Base-by-base conservation (phyloP, 2,797 vertebrate species). In the Eremophila alpestris region DNA sequence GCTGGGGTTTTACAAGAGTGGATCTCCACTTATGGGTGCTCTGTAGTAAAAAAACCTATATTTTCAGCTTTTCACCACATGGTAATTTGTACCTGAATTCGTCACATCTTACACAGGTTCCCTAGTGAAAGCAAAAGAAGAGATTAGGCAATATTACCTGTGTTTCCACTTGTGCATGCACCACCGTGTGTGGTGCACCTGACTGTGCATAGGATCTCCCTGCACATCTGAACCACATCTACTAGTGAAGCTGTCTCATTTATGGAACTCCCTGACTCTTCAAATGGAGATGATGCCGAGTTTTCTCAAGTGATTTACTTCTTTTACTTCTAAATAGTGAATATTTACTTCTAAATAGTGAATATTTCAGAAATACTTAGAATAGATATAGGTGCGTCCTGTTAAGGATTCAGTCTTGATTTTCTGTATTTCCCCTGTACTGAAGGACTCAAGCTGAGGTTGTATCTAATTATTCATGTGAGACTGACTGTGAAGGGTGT, bases 401-500 rank as follows among this genome's bases (percentile, higher is more conserved):
- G 58, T 24, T 96, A 95, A 45, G 76, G 86, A 55, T 93, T 98
- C 83, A 81, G 76, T 75, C 89, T 97, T 32, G 93, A 96, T 71
- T 97, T 97, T 92, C 75, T 96, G n/a, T 78, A 95, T 93, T 97
- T 97, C 13, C 43, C 71, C 52, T 85, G 55, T 48, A 93, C 82
- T 43, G 79, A 83, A 26, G 51, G 71, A 49, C 96, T 97, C 65
- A 59, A 20, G 12, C 96, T 97, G 89, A 95, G 90, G 27, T 46
- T 70, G 36, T 95, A 95, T 89, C 68, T 97, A 96, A 95, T 97
- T 95, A 88, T 86, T 95, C 58, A 69, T 88, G 92, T 96, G 74
- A 88, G 83, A 81, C 96, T 97, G 93, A 95, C 94, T 76, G 46
- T 95, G 52, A 96, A 97, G 49, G 87, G 90, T 82, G 83, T 97